phyloP scores from a whole-genome alignment of 2,888 invertebrate species.

The Lamellibrachia satsuma region DNA sequence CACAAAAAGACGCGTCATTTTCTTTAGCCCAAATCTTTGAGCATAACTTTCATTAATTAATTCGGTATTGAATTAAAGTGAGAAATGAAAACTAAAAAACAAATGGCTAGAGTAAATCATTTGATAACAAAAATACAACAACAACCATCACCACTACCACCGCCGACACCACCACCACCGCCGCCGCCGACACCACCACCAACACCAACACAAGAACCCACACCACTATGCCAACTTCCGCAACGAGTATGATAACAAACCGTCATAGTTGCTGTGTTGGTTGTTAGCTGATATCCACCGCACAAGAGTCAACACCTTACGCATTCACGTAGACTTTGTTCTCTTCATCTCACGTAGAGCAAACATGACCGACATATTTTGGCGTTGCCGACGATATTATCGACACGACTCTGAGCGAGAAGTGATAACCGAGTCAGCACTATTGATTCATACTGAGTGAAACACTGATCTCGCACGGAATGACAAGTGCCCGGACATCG shows the following conservation, averaged over 20 bases:
- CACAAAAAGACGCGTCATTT: too few species aligned
- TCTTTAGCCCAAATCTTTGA: too few species aligned
- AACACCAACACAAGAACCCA: not conserved
- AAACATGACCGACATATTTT: constrained; percentile 7
- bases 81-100: too few species aligned
- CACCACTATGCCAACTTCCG: not conserved
- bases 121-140: too few species aligned
- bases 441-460: not conserved
- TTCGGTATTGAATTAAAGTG: too few species aligned
- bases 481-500: not conserved
- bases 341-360: not conserved
- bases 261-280: not conserved
- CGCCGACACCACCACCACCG: not conserved
- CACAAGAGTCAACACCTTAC: not conserved
- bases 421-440: not conserved
- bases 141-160: too few species aligned
- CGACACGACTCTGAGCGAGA: not conserved
- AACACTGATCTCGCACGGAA: not conserved
- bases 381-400: not conserved
- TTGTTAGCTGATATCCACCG: not conserved
- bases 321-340: not conserved
- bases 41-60: too few species aligned
- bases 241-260: not conserved
- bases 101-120: too few species aligned
- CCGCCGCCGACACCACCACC: not conserved